A percentile compares a stretch with the other conserved stretches of the same genome.
phyloP scores from a whole-genome alignment of 1,140 invertebrate species.

The Aporrectodea caliginosa region DNA sequence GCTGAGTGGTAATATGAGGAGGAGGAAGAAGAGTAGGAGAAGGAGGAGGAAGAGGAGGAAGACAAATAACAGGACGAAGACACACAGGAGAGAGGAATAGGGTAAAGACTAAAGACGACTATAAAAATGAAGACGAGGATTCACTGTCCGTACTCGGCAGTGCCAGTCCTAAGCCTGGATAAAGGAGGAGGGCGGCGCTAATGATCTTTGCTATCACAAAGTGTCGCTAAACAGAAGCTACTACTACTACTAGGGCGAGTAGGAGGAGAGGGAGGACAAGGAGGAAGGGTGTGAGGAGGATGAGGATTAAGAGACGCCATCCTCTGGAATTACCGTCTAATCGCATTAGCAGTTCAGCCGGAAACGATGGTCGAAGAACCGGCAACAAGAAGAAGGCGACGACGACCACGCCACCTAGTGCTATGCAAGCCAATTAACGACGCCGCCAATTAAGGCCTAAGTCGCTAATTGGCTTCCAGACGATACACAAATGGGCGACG shows the following conservation, averaged over 20 bases:
- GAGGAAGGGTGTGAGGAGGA: not conserved
- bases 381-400: not conserved
- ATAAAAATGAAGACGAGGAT: not conserved
- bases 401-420: not conserved
- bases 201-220: no score
- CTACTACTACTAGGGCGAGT: no score
- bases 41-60: not conserved
- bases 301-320: not conserved
- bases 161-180: no score
- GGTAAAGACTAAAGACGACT: not conserved
- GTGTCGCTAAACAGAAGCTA: no score
- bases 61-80: no score
- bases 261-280: not conserved
- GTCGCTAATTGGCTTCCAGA: no score
- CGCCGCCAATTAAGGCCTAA: not conserved
- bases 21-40: not conserved
- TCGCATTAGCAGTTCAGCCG: not conserved
- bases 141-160: not conserved
- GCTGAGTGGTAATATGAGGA: not conserved
- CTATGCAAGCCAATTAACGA: not conserved
- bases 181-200: no score
- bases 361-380: not conserved
- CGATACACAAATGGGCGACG: no score
- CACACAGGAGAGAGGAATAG: no score
- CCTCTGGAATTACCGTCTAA: not conserved